phyloP scores from a whole-genome alignment of 92 coral and sea anemone genomes.

The Chrysogorgia sp. region DNA sequence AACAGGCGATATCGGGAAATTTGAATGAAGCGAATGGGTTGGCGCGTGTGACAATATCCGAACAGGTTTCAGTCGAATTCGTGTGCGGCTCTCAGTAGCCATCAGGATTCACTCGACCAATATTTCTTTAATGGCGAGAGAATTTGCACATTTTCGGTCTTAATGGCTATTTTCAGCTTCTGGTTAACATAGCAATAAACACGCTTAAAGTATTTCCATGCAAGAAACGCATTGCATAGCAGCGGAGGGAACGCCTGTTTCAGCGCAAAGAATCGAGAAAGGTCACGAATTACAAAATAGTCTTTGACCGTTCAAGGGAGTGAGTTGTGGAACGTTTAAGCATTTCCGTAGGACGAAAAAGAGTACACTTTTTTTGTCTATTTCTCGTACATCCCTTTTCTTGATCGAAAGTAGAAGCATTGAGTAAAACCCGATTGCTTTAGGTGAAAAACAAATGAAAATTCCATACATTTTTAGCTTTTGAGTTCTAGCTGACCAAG shows the following conservation, averaged over 20 bases:
- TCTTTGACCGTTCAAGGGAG: no score
- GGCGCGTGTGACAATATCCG: background rate
- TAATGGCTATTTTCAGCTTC: slow-evolving; percentile 8
- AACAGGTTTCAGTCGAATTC: background rate
- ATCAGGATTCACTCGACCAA: slow-evolving; percentile 8
- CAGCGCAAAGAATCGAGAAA: background rate
- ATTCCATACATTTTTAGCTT: no score
- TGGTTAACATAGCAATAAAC: background rate
- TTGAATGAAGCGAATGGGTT: background rate
- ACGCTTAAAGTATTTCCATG: background rate
- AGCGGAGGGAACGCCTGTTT: background rate
- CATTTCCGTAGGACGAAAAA: background rate
- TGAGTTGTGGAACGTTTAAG: no score
- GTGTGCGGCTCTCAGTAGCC: background rate
- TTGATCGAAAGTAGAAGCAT: no score
- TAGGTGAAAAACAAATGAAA: no score
- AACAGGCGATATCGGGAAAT: background rate
- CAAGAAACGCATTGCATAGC: background rate
- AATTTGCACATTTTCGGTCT: slow-evolving; percentile 12
- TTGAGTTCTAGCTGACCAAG: no score
- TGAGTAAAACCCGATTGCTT: no score
- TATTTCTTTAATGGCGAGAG: slow-evolving; percentile 15
- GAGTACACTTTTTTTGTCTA: no score
- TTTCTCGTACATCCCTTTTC: no score
- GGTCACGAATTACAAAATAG: no score